A percentile compares a stretch with the other conserved stretches of the same genome.
phyloP scores from a whole-genome alignment of 2,113 vertebrate genomes.

The Leptobrachium leishanense region DNA sequence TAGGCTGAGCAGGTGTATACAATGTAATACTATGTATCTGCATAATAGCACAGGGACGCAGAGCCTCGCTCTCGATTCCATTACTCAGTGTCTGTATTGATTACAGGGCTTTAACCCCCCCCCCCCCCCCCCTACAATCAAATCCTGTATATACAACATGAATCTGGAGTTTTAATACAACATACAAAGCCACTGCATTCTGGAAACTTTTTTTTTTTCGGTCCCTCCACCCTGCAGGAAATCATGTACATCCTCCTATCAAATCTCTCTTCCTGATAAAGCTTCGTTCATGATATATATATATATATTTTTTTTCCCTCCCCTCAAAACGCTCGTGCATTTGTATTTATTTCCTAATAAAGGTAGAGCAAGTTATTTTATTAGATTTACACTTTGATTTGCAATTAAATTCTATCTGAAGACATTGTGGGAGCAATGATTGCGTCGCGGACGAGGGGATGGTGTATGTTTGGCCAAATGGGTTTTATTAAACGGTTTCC shows the following conservation, averaged over 20 bases:
- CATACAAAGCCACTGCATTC: conserved; percentile 1
- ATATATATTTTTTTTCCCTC: background rate
- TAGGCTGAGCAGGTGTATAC: conserved; percentile 38
- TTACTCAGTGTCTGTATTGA: conserved; percentile 50
- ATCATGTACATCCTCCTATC: conserved; percentile 72
- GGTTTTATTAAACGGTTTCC: too few relatives aligned
- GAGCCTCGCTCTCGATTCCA: conserved; percentile 9
- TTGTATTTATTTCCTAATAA: conserved; percentile 62
- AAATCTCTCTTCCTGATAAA: conserved; percentile 76
- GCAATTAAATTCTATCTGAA: conserved; percentile 51
- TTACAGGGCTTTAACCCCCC: conserved; percentile 6
- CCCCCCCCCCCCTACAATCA: background rate
- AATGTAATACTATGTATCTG: conserved; percentile 39
- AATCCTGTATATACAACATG: conserved; percentile 24
- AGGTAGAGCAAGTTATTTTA: conserved; percentile 59
- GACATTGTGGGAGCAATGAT: background rate
- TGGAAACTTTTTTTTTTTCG: conserved; percentile 18
- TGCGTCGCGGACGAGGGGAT: too few relatives aligned
- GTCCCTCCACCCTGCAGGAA: background rate
- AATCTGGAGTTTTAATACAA: conserved; percentile 25
- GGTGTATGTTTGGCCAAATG: too few relatives aligned
- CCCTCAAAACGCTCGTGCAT: conserved; percentile 60
- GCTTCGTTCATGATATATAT: conserved; percentile 67
- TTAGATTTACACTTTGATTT: conserved; percentile 46
- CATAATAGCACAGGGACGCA: conserved; percentile 54